Base-by-base conservation (phyloP, 2,888 invertebrate species). In the Agonum fuliginosum region DNA sequence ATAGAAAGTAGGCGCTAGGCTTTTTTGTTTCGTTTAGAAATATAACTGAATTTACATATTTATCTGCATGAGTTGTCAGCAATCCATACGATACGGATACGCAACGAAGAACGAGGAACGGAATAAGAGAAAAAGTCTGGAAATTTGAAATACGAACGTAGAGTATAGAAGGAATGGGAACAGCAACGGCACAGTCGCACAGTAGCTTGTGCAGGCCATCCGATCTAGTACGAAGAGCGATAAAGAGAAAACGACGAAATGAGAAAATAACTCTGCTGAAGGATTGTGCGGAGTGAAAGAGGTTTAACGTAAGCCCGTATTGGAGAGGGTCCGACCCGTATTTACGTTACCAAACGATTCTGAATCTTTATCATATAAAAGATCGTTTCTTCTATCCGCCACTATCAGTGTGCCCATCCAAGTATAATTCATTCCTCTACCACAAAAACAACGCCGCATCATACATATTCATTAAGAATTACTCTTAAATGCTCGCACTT, bases 211-310 rank as follows among this genome's bases (percentile, higher is more conserved):
- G 30, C 62, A 22, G 67, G 12, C 67, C 67, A 67, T 67, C 67
- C 67, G 67, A 67, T 67, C 41, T 41, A 67, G 67, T 20, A 67
- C 65, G 75, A 80, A 80, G 80, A 80, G 80, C 81, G 79, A 81
- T 81, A 81, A 81, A 81, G 79, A 80, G 80, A 81, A 81, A 81
- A 81, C 80, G 80, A 80, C 80, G 80, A 81, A 81, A 81, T 81
- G 81, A 81, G 81, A 80, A 81, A 81, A 81, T 81, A 81, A 81
- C 80, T 81, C 80, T 78, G 79, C 79, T 81, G 80, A 80, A 79
- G 80, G 81, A 81, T 81, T 81, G 80, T 81, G 80, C 81, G 71
- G 79, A 81, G 80, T 81, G 81, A 79, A 81, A 80, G 80, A 79
- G 80, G 80, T 81, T 81, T 81, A 81, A 79, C 79, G 78, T 81